Base-by-base conservation (phyloP, 2,797 vertebrate species). In the Centroberyx gerrardi region DNA sequence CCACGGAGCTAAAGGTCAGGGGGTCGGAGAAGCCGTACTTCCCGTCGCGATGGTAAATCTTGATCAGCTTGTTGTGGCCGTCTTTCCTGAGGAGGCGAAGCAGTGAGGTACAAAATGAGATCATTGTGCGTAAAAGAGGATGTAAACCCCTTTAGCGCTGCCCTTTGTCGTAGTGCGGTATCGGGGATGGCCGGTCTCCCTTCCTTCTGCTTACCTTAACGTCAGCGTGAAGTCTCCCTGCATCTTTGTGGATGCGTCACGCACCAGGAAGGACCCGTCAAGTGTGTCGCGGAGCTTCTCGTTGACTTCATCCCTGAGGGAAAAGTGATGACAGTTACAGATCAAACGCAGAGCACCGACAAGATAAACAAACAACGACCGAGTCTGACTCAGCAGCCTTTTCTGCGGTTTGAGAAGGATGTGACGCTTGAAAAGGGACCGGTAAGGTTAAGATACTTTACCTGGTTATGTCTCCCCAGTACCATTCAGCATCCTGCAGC, bases 391-490 rank as follows among this genome's bases (percentile, higher is more conserved):
- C 18, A 44, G 52, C 17, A 15, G 6, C 12, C 53, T 5, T 54
- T 18, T 18, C 17, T 13, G 15, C 38, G 18, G 14, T 27, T n/a
- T 29, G 7, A 58, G 17, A 48, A 5, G 18, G 10, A 13, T 2
- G 4, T 8, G 13, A 2, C 59, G 28, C 18, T 31, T 42, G 15
- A 59, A 44, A 36, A 8, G 10, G 52, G n/a, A 38, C 38, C 22
- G 33, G 22, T 0, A 9, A 9, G 14, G n/a, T 28, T 2, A 13
- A 18, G 12, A 2, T 14, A 4, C 22, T 49, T 94, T 95, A 99
- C 98, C 98, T 97, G 82, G 96, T 97, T 78, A 98, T 96, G 82
- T 98, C 97, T 42, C 97, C 98, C 98, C 98, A 99, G 81, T 99
- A 99, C 98, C 98, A 99, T 74, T 99, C 97, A 0, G 97, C 96